phyloP scores from a whole-genome alignment of 1,140 invertebrate species.

The Leptinotarsa defecta region DNA sequence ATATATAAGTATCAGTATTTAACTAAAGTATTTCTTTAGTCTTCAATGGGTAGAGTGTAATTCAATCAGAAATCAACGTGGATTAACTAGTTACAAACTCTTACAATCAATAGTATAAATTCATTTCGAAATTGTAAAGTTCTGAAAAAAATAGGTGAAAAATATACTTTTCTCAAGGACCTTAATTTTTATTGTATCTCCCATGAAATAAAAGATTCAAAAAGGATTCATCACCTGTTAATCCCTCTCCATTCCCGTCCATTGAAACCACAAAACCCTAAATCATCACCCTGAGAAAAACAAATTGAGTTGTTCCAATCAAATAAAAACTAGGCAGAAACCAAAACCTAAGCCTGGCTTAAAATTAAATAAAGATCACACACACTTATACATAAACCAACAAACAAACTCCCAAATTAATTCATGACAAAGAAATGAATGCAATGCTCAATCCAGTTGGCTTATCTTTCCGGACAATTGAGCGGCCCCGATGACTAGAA shows the following conservation, averaged over 20 bases:
- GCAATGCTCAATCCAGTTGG: conserved; percentile 41
- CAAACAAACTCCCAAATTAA: conserved; percentile 48
- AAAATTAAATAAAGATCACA: conserved; percentile 45
- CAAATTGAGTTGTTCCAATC: conserved; percentile 29
- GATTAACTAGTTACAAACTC: too few species aligned
- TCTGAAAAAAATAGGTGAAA: too few species aligned
- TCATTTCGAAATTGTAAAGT: too few species aligned
- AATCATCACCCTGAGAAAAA: conserved; percentile 32
- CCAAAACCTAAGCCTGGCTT: conserved; percentile 27
- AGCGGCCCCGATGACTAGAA: conserved; percentile 7
- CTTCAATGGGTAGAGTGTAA: too few species aligned
- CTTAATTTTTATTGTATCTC: too few species aligned
- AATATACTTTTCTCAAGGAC: too few species aligned
- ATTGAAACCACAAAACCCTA: neutral
- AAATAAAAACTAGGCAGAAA: conserved; percentile 28
- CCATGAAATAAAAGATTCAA: neutral
- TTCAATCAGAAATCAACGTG: too few species aligned
- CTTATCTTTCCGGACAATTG: conserved; percentile 53
- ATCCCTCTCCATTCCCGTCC: neutral
- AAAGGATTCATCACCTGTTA: neutral
- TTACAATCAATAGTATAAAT: too few species aligned
- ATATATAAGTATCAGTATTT: too few species aligned
- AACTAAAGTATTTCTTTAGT: too few species aligned
- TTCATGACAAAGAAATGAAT: conserved; percentile 35
- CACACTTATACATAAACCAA: conserved; percentile 35